Conservation (phyloP, 2,888 invertebrate species). For the Brenthis hecate region DNA sequence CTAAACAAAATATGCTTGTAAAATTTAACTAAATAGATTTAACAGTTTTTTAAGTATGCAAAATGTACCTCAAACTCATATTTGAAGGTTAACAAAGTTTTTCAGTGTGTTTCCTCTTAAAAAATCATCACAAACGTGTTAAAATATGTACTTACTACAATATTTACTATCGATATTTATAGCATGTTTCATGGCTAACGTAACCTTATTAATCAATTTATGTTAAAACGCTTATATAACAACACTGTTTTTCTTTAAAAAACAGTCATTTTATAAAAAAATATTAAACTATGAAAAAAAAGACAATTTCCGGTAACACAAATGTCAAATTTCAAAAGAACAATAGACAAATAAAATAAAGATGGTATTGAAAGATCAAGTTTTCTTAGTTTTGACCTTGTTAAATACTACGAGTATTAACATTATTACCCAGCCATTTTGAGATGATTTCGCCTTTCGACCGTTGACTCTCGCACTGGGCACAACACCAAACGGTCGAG, state of each 20-base stretch:
- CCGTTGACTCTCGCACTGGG: conserved; percentile 64
- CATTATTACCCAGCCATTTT: conserved; percentile 72
- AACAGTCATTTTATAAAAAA: not conserved
- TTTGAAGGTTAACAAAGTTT: conserved; percentile 9
- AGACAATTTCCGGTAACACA: not conserved
- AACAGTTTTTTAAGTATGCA: too few species aligned
- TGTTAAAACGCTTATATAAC: not conserved
- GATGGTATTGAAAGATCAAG: conserved; percentile 10
- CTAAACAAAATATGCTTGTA: too few species aligned
- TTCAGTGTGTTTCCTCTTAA: conserved; percentile 13
- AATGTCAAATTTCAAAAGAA: too few species aligned
- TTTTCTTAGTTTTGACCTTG: conserved; percentile 32
- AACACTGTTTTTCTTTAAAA: conserved; percentile 20
- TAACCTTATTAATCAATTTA: too few species aligned
- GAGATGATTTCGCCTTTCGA: conserved; percentile 57
- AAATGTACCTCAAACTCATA: too few species aligned
- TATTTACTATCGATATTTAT: conserved; percentile 14
- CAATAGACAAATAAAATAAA: not conserved
- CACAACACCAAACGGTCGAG: conserved; percentile 69
- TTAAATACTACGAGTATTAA: conserved; percentile 29
- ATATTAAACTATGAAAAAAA: not conserved
- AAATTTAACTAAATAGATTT: too few species aligned
- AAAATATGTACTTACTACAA: not conserved
- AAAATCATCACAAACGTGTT: conserved; percentile 7
- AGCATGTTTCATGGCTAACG: not conserved